A percentile compares a stretch with the other conserved stretches of the same genome.
Evolutionary conservation across 1,140 invertebrate species (phyloP).

Genomic region (Drosophila trapezifrons): DNA sequence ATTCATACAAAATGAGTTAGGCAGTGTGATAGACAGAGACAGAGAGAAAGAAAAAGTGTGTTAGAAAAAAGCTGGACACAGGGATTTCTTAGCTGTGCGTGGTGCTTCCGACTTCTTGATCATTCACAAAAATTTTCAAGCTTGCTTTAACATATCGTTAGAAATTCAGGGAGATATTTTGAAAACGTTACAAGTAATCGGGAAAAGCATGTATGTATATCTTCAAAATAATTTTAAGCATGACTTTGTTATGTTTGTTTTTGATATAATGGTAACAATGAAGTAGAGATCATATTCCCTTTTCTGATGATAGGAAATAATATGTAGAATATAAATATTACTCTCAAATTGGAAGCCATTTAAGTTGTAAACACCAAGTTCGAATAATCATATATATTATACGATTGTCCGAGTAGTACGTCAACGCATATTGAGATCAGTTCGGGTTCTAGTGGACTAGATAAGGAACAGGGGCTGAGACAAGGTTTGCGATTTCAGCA

Average conservation of each 20-base stretch:
- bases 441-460: neutral
- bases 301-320: neutral
- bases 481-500: slow-evolving; percentile 6
- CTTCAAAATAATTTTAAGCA: neutral
- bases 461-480: neutral
- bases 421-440: slow-evolving; percentile 59
- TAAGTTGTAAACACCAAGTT: neutral
- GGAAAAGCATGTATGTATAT: neutral
- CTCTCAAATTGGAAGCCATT: neutral
- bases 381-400: neutral
- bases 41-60: slow-evolving; percentile 52
- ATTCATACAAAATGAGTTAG: slow-evolving; percentile 31
- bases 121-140: neutral
- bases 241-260: neutral
- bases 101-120: neutral
- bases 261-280: neutral
- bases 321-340: neutral
- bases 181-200: neutral
- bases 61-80: slow-evolving; percentile 68
- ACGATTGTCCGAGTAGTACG: slow-evolving; percentile 25
- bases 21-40: slow-evolving; percentile 31
- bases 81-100: slow-evolving; percentile 19
- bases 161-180: neutral
- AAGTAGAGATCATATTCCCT: neutral
- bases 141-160: neutral